A percentile compares a stretch with the other conserved stretches of the same genome.
These are phyloP conservation scores for Amphipoea lucens DNA, from an alignment of 2,888 invertebrate species.

Conservation along the genomic window DNA sequence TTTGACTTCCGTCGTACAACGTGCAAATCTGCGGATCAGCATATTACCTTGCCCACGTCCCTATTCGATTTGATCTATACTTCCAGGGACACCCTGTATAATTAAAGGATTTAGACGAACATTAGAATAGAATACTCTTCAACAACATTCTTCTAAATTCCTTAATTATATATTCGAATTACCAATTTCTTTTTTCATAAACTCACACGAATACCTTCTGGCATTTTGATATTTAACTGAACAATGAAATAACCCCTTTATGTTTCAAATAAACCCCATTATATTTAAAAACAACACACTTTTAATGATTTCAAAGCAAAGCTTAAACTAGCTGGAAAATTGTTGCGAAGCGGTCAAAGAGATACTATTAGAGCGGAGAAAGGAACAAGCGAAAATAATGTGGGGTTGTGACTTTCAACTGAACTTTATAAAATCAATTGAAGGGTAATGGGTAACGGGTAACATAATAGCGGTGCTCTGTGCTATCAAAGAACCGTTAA, in stretches of 20 bases:
- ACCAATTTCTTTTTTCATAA: neutral
- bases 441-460: conserved; percentile 36
- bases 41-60: no score
- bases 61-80: no score
- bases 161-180: neutral
- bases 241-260: neutral
- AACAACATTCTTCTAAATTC: no score
- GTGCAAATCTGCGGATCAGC: no score
- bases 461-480: conserved; percentile 38
- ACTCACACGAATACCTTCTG: neutral
- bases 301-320: conserved; percentile 30
- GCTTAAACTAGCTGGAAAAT: conserved; percentile 10
- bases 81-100: no score
- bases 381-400: conserved; percentile 48
- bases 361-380: conserved; percentile 26
- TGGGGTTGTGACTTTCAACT: conserved; percentile 27
- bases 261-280: neutral
- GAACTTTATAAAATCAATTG: conserved; percentile 56
- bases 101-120: no score
- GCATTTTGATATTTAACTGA: neutral
- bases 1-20: no score
- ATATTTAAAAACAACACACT: conserved; percentile 4
- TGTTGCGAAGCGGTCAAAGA: conserved; percentile 48
- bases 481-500: conserved; percentile 49
- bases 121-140: no score